Evolutionary conservation across 2,113 vertebrate species (phyloP).

Genomic region (Hippocampus comes): DNA sequence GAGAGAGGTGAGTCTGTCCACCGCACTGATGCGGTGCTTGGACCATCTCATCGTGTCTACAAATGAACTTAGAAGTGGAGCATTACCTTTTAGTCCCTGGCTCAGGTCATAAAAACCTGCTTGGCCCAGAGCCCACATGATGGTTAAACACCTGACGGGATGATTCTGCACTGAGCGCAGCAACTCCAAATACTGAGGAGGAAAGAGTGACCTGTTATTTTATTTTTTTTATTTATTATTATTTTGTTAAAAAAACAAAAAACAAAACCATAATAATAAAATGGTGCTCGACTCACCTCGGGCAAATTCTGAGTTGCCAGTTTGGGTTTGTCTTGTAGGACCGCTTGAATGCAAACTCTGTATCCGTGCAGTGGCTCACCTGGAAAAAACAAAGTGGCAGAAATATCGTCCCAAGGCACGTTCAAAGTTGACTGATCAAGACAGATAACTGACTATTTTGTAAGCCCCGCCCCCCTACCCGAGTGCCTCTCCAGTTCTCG

Average conservation of each 20-base stretch:
- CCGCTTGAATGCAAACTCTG: conserved; percentile 90
- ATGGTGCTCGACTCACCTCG: conserved; percentile 74
- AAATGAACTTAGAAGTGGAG: background rate
- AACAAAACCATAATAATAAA: no score
- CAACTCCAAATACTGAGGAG: conserved; percentile 84
- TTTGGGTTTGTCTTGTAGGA: conserved; percentile 84
- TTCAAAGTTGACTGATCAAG: background rate
- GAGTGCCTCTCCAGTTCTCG: conserved; percentile 84
- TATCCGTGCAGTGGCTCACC: conserved; percentile 90
- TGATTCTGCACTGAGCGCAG: conserved; percentile 85
- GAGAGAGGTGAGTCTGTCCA: conserved; percentile 22
- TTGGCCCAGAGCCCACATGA: conserved; percentile 95
- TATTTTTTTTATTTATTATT: background rate
- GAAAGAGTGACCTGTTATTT: background rate
- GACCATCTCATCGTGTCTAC: background rate
- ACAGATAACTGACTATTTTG: background rate
- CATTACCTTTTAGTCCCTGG: conserved; percentile 84
- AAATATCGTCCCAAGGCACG: background rate
- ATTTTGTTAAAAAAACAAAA: no score
- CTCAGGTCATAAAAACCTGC: conserved; percentile 84
- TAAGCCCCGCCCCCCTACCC: conserved; percentile 51
- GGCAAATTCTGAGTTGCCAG: conserved; percentile 80
- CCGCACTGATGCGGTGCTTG: background rate
- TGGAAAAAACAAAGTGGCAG: conserved; percentile 37
- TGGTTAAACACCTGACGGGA: conserved; percentile 84